Evolutionary conservation across 1,140 invertebrate species (phyloP).

Genomic region (Cryptotermes secundus): DNA sequence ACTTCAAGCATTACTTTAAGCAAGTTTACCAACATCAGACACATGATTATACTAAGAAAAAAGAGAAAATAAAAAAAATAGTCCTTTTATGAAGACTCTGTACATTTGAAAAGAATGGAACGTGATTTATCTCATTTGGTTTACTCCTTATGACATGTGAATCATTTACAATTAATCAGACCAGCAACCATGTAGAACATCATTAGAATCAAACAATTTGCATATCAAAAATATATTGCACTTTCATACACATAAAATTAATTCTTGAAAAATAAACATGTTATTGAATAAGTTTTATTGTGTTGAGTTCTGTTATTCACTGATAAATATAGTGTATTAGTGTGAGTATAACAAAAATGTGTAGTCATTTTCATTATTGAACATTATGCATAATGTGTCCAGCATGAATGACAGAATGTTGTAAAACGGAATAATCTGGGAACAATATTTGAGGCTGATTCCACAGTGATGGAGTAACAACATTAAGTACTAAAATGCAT

Average conservation of each 20-base stretch:
- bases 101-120: too few species aligned
- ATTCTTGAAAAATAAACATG: too few species aligned
- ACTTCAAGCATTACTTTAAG: too few species aligned
- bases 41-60: too few species aligned
- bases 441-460: background rate
- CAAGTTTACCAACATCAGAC: too few species aligned
- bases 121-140: background rate
- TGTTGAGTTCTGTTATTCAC: too few species aligned
- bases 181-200: background rate
- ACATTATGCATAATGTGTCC: background rate
- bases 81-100: too few species aligned
- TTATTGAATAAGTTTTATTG: too few species aligned
- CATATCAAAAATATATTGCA: slow-evolving; percentile 3
- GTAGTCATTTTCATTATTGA: background rate
- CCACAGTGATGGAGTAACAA: background rate
- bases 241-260: too few species aligned
- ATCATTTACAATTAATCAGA: background rate
- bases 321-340: background rate
- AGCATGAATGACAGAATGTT: background rate
- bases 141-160: background rate
- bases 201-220: background rate
- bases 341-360: background rate
- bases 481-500: background rate
- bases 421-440: background rate
- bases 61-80: too few species aligned